A percentile compares a stretch with the other conserved stretches of the same genome.
phyloP scores from a whole-genome alignment of 2,797 vertebrate genomes.

The Sebastes iracundus region DNA sequence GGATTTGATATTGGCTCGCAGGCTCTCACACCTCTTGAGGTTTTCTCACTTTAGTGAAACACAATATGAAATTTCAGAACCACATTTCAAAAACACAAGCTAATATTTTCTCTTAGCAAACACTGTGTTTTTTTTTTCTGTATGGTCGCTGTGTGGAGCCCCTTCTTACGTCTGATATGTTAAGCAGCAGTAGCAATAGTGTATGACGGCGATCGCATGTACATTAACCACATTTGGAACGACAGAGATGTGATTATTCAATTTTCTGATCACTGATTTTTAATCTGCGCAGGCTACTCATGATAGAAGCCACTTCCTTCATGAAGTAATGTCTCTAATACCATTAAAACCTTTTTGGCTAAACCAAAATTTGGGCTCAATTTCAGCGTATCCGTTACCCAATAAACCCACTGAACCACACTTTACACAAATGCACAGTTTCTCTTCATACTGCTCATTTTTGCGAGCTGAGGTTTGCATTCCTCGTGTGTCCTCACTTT shows the following conservation, averaged over 20 bases:
- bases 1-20: slow-evolving; percentile 55
- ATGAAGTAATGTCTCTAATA: slow-evolving; percentile 78
- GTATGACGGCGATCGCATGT: slow-evolving; percentile 27
- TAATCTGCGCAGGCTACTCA: slow-evolving; percentile 39
- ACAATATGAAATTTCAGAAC: slow-evolving; percentile 68
- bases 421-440: slow-evolving; percentile 48
- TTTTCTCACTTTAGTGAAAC: slow-evolving; percentile 57
- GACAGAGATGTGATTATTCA: slow-evolving; percentile 40
- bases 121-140: neutral
- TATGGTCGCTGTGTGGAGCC: neutral
- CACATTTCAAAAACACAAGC: slow-evolving; percentile 61
- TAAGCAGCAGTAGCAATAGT: slow-evolving; percentile 10
- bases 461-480: slow-evolving; percentile 62
- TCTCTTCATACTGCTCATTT: slow-evolving; percentile 58
- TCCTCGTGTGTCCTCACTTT: slow-evolving; percentile 64
- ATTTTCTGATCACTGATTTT: slow-evolving; percentile 62
- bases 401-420: slow-evolving; percentile 72
- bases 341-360: slow-evolving; percentile 63
- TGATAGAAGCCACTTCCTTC: slow-evolving; percentile 59
- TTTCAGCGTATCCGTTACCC: slow-evolving; percentile 67
- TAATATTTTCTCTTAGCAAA: slow-evolving; percentile 35
- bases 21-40: slow-evolving; percentile 61
- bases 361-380: slow-evolving; percentile 48
- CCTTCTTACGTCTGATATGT: neutral
- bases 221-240: slow-evolving; percentile 6